Base-by-base conservation (phyloP, 1,140 invertebrate species). In the Steinernema feltiae region DNA sequence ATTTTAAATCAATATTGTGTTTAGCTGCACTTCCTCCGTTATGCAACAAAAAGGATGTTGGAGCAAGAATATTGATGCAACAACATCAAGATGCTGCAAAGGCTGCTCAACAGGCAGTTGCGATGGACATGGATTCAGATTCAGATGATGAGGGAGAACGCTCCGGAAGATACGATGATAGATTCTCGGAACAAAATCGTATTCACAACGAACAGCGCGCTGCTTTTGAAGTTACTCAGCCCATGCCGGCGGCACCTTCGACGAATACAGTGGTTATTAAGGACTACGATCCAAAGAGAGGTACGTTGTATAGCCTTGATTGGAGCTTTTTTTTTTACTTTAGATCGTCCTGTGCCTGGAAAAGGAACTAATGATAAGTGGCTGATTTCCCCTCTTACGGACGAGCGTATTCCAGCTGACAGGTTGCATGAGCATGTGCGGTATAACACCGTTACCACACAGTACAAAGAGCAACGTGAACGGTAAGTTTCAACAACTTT, bases 391-490 rank as follows among this genome's bases (percentile, higher is more conserved):
- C 97, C 97, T 0, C 94, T 99, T 81, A 99, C 96, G 27, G 95
- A 95, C 41, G 97, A 99, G 86, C 92, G 92, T 83, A 97, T 99
- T 82, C 94, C 95, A 0, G 95, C 95, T 0, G 93, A 92, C 81
- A 97, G 98, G 87, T 93, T 99, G 1, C 93, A 94, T 74, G 94
- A 99, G 83, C 97, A 99, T 88, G 94, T 99, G 91, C 91, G 94
- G 75, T 98, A 98, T 86, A 95, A 95, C 70, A 88, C 98, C 73
- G 87, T 99, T 82, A 96, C 99, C 91, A 95, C 96, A 24, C 91
- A 95, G 80, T 99, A 96, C 95, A 92, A 98, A 69, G 95, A 98
- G 87, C 94, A 98, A 85, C 89, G 95, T 48, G 95, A 98, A 84
- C 91, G 93, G 77, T 91, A 93, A 79, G 89, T 94, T 30, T n/a